Evolutionary conservation across 2,113 vertebrate species (phyloP).

Genomic region (Silurus meridionalis): DNA sequence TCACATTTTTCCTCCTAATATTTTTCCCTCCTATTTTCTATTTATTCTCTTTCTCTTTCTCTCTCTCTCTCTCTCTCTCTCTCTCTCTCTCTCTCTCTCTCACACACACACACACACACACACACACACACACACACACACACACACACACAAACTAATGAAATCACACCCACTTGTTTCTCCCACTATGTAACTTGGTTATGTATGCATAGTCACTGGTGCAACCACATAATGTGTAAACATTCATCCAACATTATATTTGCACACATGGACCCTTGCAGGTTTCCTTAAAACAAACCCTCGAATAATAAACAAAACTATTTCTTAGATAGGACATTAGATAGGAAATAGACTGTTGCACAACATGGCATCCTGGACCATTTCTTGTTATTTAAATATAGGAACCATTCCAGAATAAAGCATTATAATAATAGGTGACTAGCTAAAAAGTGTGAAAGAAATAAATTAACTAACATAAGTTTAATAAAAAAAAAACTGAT

Average conservation of each 20-base stretch:
- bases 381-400: not conserved
- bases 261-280: slow-evolving; percentile 37
- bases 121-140: slow-evolving; percentile 12
- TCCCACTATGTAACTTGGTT: slow-evolving; percentile 30
- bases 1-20: slow-evolving; percentile 69
- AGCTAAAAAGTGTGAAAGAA: not conserved
- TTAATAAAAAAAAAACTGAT: no score
- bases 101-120: not conserved
- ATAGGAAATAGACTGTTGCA: slow-evolving; percentile 5
- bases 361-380: not conserved
- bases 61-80: slow-evolving; percentile 35
- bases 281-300: slow-evolving; percentile 34
- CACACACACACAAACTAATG: not conserved
- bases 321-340: not conserved
- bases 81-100: not conserved
- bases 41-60: slow-evolving; percentile 34
- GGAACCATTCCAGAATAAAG: not conserved
- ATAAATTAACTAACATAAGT: no score
- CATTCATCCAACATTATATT: slow-evolving; percentile 48
- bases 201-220: slow-evolving; percentile 50
- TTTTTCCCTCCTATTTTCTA: not conserved
- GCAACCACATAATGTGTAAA: slow-evolving; percentile 45
- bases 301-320: slow-evolving; percentile 34
- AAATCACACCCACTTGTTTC: slow-evolving; percentile 38
- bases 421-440: not conserved